phyloP scores from a whole-genome alignment of 2,113 vertebrate species.

The Hemibagrus wyckioides region DNA sequence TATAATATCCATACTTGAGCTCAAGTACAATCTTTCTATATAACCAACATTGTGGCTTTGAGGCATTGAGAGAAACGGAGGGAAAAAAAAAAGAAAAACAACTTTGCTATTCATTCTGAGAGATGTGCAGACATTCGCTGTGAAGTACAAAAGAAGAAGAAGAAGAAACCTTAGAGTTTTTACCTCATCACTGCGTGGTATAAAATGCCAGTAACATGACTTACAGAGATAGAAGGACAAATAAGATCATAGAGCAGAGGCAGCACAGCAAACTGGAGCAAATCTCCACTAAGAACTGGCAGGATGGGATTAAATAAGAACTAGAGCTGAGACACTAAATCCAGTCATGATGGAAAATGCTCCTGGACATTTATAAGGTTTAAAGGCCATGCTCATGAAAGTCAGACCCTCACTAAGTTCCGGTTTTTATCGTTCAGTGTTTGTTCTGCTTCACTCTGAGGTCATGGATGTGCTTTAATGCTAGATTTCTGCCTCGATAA shows the following conservation, averaged over 20 bases:
- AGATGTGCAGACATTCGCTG: background rate
- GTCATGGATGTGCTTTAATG: background rate
- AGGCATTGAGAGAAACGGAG: background rate
- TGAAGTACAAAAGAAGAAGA: background rate
- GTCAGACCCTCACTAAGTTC: background rate
- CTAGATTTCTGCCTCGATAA: background rate
- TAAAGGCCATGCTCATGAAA: background rate
- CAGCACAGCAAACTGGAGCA: background rate
- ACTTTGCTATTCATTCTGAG: background rate
- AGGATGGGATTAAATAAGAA: background rate
- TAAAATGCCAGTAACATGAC: background rate
- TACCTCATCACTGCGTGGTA: background rate
- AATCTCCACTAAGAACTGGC: background rate
- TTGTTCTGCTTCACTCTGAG: background rate
- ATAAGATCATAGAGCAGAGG: background rate
- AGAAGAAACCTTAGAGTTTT: background rate
- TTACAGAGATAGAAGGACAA: background rate
- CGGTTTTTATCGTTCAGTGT: background rate
- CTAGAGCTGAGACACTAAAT: background rate
- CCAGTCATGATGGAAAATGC: too few relatives aligned
- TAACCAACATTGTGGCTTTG: background rate
- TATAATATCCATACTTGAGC: background rate
- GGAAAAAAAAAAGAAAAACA: background rate
- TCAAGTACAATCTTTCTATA: background rate
- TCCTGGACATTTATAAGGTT: constrained; percentile 6